Evolutionary conservation across 2,888 invertebrate species (phyloP).

Genomic region (Sipunculus nudus): DNA sequence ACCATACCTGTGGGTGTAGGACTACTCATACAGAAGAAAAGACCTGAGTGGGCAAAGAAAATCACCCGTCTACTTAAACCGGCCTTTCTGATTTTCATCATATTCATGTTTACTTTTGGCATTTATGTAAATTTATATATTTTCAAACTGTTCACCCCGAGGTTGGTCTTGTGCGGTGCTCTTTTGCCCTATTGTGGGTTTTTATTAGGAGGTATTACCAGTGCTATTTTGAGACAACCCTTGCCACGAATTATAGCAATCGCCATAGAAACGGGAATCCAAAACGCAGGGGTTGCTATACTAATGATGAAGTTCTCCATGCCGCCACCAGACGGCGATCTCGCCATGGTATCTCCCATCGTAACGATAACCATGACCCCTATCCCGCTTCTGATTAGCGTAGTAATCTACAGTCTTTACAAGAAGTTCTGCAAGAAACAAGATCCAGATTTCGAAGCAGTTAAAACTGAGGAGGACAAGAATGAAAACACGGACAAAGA

Average conservation of each 20-base stretch:
- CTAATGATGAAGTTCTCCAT: slow-evolving; percentile 84
- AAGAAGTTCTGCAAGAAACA: no score
- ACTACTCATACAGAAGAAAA: slow-evolving; percentile 60
- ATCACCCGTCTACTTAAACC: slow-evolving; percentile 64
- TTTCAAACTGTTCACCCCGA: slow-evolving; percentile 80
- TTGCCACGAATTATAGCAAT: slow-evolving; percentile 73
- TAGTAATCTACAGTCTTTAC: no score
- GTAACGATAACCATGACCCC: slow-evolving; percentile 38
- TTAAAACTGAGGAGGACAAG: no score
- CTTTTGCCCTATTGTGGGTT: slow-evolving; percentile 61
- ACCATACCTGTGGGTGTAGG: slow-evolving; percentile 68
- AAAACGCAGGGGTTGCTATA: slow-evolving; percentile 92
- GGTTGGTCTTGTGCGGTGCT: slow-evolving; percentile 49
- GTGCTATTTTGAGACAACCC: slow-evolving; percentile 47
- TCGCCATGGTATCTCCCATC: slow-evolving; percentile 74
- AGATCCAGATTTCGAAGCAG: no score
- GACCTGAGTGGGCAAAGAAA: slow-evolving; percentile 57
- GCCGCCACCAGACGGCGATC: slow-evolving; percentile 85
- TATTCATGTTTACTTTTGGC: slow-evolving; percentile 67
- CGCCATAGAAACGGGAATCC: slow-evolving; percentile 84
- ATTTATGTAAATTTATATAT: slow-evolving; percentile 83
- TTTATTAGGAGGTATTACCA: slow-evolving; percentile 49
- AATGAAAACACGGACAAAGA: no score
- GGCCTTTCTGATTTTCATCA: slow-evolving; percentile 65
- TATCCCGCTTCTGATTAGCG: slow-evolving; percentile 37